phyloP scores from a whole-genome alignment of 2,888 invertebrate species.

The Biston betularia region DNA sequence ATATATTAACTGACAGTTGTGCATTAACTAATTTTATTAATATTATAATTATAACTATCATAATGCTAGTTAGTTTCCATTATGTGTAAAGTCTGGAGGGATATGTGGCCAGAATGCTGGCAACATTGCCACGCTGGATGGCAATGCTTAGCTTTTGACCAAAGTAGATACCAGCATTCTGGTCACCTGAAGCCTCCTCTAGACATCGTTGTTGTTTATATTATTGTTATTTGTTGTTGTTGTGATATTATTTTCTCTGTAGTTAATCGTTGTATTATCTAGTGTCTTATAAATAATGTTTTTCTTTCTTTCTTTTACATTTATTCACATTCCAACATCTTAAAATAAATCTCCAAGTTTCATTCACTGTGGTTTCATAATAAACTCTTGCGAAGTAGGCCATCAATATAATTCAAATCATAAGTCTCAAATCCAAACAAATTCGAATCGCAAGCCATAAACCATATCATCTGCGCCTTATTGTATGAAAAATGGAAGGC shows the following conservation, averaged over 20 bases:
- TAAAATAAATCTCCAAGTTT: background rate
- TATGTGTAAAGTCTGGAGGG: too few relatives aligned
- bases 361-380: background rate
- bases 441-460: conserved; percentile 41
- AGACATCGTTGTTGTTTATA: too few relatives aligned
- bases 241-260: too few relatives aligned
- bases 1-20: conserved; percentile 1
- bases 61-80: background rate
- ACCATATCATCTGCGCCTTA: conserved; percentile 43
- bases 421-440: conserved; percentile 27
- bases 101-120: too few relatives aligned
- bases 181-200: too few relatives aligned
- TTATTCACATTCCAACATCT: background rate
- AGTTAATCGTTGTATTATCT: too few relatives aligned
- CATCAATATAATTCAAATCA: conserved; percentile 25
- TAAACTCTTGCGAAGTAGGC: background rate
- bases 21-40: background rate
- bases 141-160: too few relatives aligned
- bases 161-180: too few relatives aligned
- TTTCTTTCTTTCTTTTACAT: too few relatives aligned
- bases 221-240: too few relatives aligned
- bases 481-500: conserved; percentile 60
- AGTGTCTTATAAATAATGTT: too few relatives aligned
- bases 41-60: background rate
- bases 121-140: too few relatives aligned